Evolutionary conservation across 2,113 vertebrate genomes (phyloP).

Genomic region (Callochromis pleurospilus): DNA sequence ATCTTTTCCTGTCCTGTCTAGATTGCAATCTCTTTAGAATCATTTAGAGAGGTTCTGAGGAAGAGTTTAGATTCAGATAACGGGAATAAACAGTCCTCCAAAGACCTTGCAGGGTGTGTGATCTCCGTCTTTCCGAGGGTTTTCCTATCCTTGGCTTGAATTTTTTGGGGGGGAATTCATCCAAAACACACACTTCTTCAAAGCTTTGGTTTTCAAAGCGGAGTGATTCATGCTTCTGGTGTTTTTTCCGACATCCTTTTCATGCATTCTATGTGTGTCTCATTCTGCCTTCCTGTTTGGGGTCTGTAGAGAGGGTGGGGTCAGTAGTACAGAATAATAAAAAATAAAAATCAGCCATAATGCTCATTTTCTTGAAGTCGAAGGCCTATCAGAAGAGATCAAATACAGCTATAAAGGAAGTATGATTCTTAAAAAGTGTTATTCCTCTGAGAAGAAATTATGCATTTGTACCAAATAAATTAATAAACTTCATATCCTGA

Average conservation of each 20-base stretch:
- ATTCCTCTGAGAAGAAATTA: neutral
- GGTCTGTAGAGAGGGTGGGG: neutral
- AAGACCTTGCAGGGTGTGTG: neutral
- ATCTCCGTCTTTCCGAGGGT: neutral
- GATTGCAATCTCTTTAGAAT: neutral
- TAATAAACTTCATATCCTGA: accelerated
- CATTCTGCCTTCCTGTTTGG: neutral
- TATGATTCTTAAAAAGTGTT: neutral
- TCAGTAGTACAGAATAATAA: neutral
- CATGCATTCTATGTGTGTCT: neutral
- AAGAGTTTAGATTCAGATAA: neutral
- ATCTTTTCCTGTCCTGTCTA: neutral
- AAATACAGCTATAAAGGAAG: neutral
- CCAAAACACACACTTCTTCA: neutral
- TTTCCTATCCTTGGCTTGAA: neutral
- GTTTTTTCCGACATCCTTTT: neutral
- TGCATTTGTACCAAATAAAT: neutral
- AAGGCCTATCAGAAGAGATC: neutral
- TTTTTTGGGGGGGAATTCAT: accelerated
- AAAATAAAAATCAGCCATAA: neutral
- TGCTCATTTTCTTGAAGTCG: neutral
- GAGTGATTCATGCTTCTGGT: neutral
- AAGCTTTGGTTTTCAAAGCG: neutral
- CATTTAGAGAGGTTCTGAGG: neutral
- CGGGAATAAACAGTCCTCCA: neutral